Evolutionary conservation across 2,888 invertebrate species (phyloP), one percentile per base, ranked within the genome.

Genomic region (Patella caerulea): DNA sequence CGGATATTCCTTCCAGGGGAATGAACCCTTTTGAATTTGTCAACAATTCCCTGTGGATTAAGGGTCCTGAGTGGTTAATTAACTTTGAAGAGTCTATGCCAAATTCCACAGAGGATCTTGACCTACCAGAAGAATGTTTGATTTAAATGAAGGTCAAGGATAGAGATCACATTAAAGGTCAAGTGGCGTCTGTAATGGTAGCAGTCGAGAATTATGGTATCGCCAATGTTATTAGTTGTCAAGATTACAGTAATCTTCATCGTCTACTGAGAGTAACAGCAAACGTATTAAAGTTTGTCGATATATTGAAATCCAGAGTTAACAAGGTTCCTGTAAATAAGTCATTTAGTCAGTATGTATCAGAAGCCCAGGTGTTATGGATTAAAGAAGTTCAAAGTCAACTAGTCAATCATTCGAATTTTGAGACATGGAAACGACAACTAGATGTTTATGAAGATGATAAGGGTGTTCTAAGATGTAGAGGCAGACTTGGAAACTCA

Each of bases 401-500:
- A 59, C 19, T 59, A 59, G 59, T 59, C 59, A 59, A 59, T 11
- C 17, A 19, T 11, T 9, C 17, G n/a, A 65, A 65, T 65, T 65
- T 65, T 4, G 17, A 65, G 65, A 19, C 65, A 65, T 19, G 9
- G 11, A 65, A 65, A 19, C 65, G 19, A 19, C 15, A 65, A 3
- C 65, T 65, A 65, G 65, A 65, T 65, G 65, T 65, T 19, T 65
- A 65, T 65, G 19, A 65, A 65, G 65, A 65, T 19, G n/a, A n/a
- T 65, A n/a, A 65, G 19, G 65, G 17, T 19, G 19, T 56, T n/a
- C n/a, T 56, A 56, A 15, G 1, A 56, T 65, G n/a, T 19, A 19
- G n/a, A 65, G 19, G 65, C 12, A n/a, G 65, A 65, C 19, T 65
- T 2, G 65, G n/a, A 65, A 65, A 65, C 19, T 15, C 65, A 65